These are phyloP conservation scores for Cephalopholis sonnerati DNA, from an alignment of 2,113 vertebrate genomes.

Conservation along the genomic window DNA sequence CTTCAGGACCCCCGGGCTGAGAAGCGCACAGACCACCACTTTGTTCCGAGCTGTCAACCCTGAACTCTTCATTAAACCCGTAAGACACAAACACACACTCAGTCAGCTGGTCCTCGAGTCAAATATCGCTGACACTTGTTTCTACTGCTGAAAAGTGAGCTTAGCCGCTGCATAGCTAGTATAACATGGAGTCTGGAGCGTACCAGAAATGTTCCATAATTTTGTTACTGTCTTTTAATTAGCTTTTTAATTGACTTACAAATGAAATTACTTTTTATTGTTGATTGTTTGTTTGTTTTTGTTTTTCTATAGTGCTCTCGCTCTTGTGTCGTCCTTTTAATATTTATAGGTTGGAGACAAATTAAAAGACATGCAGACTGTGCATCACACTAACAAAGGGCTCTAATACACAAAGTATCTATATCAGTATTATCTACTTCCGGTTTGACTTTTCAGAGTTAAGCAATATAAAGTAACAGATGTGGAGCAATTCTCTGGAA, in stretches of 20 bases:
- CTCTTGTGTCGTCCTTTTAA: too few species aligned
- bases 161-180: not conserved
- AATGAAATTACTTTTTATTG: not conserved
- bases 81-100: conserved; percentile 75
- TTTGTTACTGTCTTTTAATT: not conserved
- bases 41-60: conserved; percentile 95
- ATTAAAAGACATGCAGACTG: too few species aligned
- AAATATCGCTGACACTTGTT: not conserved
- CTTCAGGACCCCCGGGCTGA: conserved; percentile 86
- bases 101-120: not conserved
- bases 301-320: too few species aligned
- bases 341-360: too few species aligned
- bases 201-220: too few species aligned
- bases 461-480: not conserved
- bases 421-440: too few species aligned
- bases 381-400: too few species aligned
- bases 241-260: not conserved
- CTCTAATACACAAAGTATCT: too few species aligned
- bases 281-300: too few species aligned
- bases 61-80: conserved; percentile 97
- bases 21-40: conserved; percentile 87
- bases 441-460: not conserved
- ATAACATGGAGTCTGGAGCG: not conserved
- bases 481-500: not conserved
- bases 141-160: not conserved